Base-by-base conservation (phyloP, 2,797 vertebrate species). In the Sebastolobus alascanus region DNA sequence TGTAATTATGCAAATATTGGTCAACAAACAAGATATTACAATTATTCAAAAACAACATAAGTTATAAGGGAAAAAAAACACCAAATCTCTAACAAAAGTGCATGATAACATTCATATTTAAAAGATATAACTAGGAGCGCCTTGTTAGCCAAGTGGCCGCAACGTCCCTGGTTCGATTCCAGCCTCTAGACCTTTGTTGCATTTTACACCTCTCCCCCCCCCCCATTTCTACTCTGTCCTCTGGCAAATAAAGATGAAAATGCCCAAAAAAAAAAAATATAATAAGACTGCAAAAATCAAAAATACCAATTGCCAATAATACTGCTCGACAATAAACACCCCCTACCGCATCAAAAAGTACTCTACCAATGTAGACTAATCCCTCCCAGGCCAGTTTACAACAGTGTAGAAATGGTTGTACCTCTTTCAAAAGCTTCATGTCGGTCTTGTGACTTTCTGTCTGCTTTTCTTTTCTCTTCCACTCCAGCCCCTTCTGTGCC, bases 401-500 rank as follows among this genome's bases (percentile, higher is more conserved):
- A 59, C 67, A 64, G 18, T 25, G 54, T 18, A 13, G 43, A 67
- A 46, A 50, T 0, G 4, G 22, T 29, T 71, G 33, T 25, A 56
- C 14, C 37, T 40, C 52, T 5, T 66, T 33, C 12, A 31, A 73
- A 65, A 61, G 16, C 27, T 75, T 37, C 20, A 59, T 37, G 61
- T 35, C 50, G 60, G 61, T 74, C 63, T 60, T 50, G 59, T 72
- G 37, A 69, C 64, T 68, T 25, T 80, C 37, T 31, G 46, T 77
- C 54, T 80, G 81, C 58, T 76, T 81, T 69, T 63, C 70, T 75
- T 77, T 79, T 76, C 58, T 60, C 66, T 78, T 66, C 43, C 54
- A n/a, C 64, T 67, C 6, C 67, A 38, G 54, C 72, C 61, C 70
- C 40, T 31, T 73, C 55, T 67, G 76, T 73, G 56, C 72, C 77